Percentiles rank a stretch among this genome's conserved stretches.
These are phyloP conservation scores for Trachelus iudaicus DNA, from an alignment of 2,888 invertebrate genomes.

Conservation along the genomic window DNA sequence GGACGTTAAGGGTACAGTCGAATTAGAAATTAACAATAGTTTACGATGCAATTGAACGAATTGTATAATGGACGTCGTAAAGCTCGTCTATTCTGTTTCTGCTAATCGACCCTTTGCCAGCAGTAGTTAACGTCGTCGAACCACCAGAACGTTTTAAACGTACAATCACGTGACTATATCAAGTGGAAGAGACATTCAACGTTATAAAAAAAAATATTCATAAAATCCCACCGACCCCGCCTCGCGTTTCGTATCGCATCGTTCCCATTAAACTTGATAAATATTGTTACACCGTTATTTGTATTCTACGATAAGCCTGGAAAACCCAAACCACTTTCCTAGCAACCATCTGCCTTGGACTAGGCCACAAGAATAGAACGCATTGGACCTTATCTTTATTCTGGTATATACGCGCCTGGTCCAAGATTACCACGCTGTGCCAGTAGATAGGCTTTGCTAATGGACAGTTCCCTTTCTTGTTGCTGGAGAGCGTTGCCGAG, in stretches of 20 bases:
- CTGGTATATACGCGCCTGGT: not conserved
- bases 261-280: not conserved
- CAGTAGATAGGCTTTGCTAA: not conserved
- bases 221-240: not conserved
- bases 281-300: not conserved
- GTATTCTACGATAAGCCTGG: not conserved
- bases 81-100: not conserved
- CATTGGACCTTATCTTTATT: not conserved
- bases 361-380: not conserved
- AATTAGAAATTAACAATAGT: not conserved
- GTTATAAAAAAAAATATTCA: not conserved
- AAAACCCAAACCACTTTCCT: not conserved
- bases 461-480: not conserved
- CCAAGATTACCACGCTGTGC: not conserved
- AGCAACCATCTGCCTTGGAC: not conserved
- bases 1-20: not conserved
- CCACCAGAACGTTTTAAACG: not conserved
- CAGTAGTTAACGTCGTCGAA: not conserved
- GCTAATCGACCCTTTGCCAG: not conserved
- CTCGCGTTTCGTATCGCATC: not conserved
- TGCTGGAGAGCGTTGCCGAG: not conserved
- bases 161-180: not conserved
- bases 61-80: not conserved
- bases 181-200: not conserved
- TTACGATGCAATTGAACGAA: not conserved